Conservation (phyloP, 2,113 vertebrate genomes). For the Hassar affinis region DNA sequence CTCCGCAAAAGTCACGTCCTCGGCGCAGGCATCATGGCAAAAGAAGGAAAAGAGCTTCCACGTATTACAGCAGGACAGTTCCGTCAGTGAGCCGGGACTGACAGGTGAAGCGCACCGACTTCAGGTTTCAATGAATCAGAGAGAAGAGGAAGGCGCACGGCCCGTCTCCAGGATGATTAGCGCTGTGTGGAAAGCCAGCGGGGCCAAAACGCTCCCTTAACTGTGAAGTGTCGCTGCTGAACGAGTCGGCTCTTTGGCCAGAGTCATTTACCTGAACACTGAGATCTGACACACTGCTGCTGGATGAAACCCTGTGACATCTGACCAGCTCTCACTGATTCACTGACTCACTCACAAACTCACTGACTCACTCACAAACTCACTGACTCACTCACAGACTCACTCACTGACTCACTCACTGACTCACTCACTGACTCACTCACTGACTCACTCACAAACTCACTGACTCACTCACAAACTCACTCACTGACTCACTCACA, state of each 20-base stretch:
- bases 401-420: too few species aligned
- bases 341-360: too few species aligned
- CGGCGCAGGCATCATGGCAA: background rate
- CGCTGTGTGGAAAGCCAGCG: background rate
- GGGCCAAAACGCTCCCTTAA: background rate
- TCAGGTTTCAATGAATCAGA: background rate
- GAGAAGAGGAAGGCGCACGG: background rate
- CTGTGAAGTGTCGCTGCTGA: background rate
- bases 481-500: too few species aligned
- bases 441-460: too few species aligned
- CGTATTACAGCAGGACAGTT: background rate
- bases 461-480: too few species aligned
- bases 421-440: too few species aligned
- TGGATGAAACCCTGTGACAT: too few species aligned
- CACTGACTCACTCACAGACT: too few species aligned
- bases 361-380: too few species aligned
- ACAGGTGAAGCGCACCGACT: background rate
- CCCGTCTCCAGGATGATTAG: background rate
- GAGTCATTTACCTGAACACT: background rate
- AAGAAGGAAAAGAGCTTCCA: background rate
- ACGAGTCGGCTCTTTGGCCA: background rate
- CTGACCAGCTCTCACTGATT: too few species aligned
- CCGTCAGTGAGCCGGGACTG: background rate
- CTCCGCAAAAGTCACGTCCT: background rate
- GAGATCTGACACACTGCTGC: too few species aligned